phyloP scores from a whole-genome alignment of 1,140 invertebrate genomes.

The Orius insidiosus region DNA sequence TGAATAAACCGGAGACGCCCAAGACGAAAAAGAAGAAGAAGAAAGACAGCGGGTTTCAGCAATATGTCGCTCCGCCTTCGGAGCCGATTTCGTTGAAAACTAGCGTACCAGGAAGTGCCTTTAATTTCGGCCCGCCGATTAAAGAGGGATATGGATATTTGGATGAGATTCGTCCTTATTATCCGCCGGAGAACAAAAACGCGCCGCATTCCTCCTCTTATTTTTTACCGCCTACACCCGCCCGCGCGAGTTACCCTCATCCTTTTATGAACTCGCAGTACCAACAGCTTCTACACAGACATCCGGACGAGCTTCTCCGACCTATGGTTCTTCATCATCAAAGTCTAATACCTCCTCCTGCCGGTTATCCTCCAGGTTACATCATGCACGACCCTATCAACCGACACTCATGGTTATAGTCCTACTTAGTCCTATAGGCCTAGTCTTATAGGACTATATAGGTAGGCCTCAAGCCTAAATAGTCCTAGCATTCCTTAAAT shows the following conservation, averaged over 20 bases:
- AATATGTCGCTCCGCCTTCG: constrained; percentile 30
- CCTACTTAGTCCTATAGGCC: too few relatives aligned
- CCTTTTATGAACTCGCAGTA: constrained; percentile 36
- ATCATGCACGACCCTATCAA: constrained; percentile 47
- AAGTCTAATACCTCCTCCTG: constrained; percentile 31
- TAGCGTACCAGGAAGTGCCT: constrained; percentile 46
- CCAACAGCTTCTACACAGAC: constrained; percentile 45
- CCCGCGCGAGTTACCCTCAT: constrained; percentile 22
- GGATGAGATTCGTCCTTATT: constrained; percentile 29
- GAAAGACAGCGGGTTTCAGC: constrained; percentile 29
- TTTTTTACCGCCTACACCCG: constrained; percentile 15
- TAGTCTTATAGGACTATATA: too few relatives aligned
- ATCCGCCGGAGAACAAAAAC: constrained; percentile 18
- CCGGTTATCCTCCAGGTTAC: constrained; percentile 37
- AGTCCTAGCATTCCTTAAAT: too few relatives aligned
- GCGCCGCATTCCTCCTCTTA: constrained; percentile 18
- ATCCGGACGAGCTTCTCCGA: constrained; percentile 35
- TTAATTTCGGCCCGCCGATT: constrained; percentile 44
- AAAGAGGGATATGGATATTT: constrained; percentile 37
- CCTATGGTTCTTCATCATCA: constrained; percentile 34
- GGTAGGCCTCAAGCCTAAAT: too few relatives aligned
- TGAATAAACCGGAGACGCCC: constrained; percentile 4
- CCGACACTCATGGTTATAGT: constrained; percentile 31
- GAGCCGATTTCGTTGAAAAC: constrained; percentile 39
- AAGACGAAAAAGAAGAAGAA: constrained; percentile 23